These are phyloP conservation scores for Brachycybe producta DNA, from an alignment of 2,888 invertebrate species.

Conservation along the genomic window DNA sequence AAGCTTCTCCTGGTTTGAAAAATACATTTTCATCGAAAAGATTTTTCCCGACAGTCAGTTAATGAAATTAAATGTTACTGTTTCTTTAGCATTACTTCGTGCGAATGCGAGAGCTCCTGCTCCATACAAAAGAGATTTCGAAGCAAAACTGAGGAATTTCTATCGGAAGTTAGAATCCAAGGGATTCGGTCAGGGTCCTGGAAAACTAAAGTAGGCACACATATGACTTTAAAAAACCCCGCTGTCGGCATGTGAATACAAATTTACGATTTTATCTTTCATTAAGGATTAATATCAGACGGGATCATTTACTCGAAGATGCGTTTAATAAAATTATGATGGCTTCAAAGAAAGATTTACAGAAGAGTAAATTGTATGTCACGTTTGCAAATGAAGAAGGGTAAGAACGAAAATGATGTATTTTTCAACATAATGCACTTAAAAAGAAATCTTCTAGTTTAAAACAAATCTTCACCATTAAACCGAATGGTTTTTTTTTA, in stretches of 20 bases:
- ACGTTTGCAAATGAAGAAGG: slow-evolving; percentile 93
- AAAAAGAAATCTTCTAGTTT: neutral
- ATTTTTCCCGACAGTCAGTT: neutral
- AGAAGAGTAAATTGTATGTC: slow-evolving; percentile 87
- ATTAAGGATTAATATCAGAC: slow-evolving; percentile 71
- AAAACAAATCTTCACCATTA: no score
- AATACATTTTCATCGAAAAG: neutral
- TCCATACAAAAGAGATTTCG: slow-evolving; percentile 84
- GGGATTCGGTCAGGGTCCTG: slow-evolving; percentile 93
- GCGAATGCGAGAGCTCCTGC: slow-evolving; percentile 71
- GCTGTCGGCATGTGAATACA: neutral
- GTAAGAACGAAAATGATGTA: slow-evolving; percentile 28
- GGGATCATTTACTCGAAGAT: slow-evolving; percentile 87
- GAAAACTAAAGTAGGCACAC: slow-evolving; percentile 76
- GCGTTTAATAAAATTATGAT: slow-evolving; percentile 94
- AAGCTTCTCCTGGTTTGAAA: slow-evolving; percentile 71
- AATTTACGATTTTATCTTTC: slow-evolving; percentile 18
- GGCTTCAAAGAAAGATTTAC: slow-evolving; percentile 85
- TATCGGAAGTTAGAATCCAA: slow-evolving; percentile 89
- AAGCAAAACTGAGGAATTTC: slow-evolving; percentile 85
- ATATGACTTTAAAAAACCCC: neutral
- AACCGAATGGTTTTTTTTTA: no score
- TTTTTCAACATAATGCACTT: neutral
- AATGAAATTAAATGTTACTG: neutral
- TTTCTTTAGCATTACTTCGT: slow-evolving; percentile 29